Base-by-base conservation (phyloP, 2,113 vertebrate genomes). In the Condylura cristata region DNA sequence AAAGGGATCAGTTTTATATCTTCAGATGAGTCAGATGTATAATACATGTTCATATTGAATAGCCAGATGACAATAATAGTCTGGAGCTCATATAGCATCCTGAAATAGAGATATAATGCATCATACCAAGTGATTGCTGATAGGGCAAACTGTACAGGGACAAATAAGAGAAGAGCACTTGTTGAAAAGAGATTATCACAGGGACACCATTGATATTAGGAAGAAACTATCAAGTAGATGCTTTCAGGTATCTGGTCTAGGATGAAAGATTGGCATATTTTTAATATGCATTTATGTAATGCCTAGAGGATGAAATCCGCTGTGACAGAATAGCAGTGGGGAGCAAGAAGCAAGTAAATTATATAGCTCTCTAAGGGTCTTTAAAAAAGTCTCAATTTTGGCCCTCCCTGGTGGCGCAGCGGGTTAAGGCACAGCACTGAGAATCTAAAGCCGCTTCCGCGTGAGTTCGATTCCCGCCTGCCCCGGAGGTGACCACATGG, bases 351-450 rank as follows among this genome's bases (percentile, higher is more conserved):
- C 53, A 95, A 87, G 58, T 80, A 91, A 89, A 80, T 86, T 37
- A 30, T 0, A 12, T 9, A 10, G 9, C 53, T 84, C 41, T 93
- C 71, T 86, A 39, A 81, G n/a, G 58, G 56, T 30, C 79, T 95
- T 89, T 80, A 56, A 46, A 86, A 92, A 76, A 88, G 44, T 79
- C 81, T 81, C 89, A 95, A 89, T 61, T 80, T 75, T 90, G n/a
- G n/a, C n/a, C n/a, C n/a, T n/a, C n/a, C n/a, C n/a, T n/a, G n/a
- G n/a, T n/a, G n/a, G n/a, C n/a, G n/a, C n/a, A n/a, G n/a, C n/a
- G n/a, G n/a, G n/a, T n/a, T n/a, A n/a, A n/a, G n/a, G n/a, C n/a
- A n/a, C n/a, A n/a, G n/a, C n/a, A n/a, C n/a, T n/a, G n/a, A n/a
- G n/a, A n/a, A n/a, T n/a, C n/a, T n/a, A n/a, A n/a, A n/a, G n/a